Base-by-base conservation (phyloP, 1,140 invertebrate genomes). In the Hestina assimilis region DNA sequence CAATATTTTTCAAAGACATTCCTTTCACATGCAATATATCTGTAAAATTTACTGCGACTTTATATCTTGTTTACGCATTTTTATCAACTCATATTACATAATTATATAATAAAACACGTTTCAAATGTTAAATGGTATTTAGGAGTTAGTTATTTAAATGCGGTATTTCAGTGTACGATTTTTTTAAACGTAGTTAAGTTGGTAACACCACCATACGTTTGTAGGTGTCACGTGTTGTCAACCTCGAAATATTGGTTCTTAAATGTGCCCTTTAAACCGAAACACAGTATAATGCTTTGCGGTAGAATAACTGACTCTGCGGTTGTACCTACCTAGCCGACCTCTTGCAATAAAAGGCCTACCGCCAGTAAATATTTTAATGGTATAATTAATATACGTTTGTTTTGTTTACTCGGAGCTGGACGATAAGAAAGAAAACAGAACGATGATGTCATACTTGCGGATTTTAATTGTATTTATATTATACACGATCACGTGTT, bases 1-100 rank as follows among this genome's bases (percentile, higher is more conserved):
- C 35, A 40, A 28, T 21, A 46, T 9, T 40, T 51, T 59, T 53
- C 19, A 31, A 46, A 53, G 31, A 42, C 38, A 45, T 50, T 29
- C 29, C 29, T 43, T 45, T 38, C 24, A 51, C 14, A 41, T 31
- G 9, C n/a, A 15, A 28, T 20, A 17, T 54, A 45, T 35, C 12
- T 54, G 28, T n/a, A 23, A 38, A 38, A 35, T 48, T 54, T 24
- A 45, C 23, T 15, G 26, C 15, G 6, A 3, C 11, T 40, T 33
- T 38, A 38, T n/a, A 20, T 33, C 12, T 43, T 38, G 28, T 45
- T 35, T 43, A 58, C 28, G 4, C 20, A 17, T 51, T 58, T 31
- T 53, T 53, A 58, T 43, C 26, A 12, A 24, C 11, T 31, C 6
- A 29, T n/a, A 8, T 46, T 15, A n/a, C 26, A 17, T 46, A 46